Evolutionary conservation across 2,888 invertebrate species (phyloP).

Genomic region (Drosophila testacea): DNA sequence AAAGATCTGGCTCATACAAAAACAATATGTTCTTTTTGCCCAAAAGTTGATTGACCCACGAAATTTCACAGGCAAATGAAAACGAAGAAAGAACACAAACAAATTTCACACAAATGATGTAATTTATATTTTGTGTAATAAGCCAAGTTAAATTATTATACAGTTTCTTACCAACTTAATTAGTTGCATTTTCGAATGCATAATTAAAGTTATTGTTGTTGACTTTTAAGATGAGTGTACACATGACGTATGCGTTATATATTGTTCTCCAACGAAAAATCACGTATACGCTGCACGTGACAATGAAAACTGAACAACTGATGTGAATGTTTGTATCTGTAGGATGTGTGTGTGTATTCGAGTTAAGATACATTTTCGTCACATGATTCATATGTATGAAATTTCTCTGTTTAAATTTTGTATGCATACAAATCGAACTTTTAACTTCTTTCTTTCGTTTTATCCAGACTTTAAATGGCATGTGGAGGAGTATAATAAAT

Average conservation of each 20-base stretch:
- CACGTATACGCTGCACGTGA: slow-evolving; percentile 77
- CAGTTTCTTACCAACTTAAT: not conserved
- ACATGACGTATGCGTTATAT: slow-evolving; percentile 73
- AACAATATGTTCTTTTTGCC: slow-evolving; percentile 60
- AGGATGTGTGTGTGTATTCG: not conserved
- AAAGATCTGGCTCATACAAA: slow-evolving; percentile 67
- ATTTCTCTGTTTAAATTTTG: slow-evolving; percentile 41
- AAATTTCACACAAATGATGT: slow-evolving; percentile 75
- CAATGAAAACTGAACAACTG: slow-evolving; percentile 41
- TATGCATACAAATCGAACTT: slow-evolving; percentile 29
- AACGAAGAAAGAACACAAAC: slow-evolving; percentile 51
- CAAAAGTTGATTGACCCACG: slow-evolving; percentile 76
- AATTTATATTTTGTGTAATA: slow-evolving; percentile 41
- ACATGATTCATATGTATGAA: slow-evolving; percentile 50
- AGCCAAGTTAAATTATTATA: not conserved
- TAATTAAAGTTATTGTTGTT: slow-evolving; percentile 17
- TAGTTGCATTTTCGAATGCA: slow-evolving; percentile 16
- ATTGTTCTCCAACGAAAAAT: slow-evolving; percentile 51
- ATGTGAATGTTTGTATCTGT: not conserved
- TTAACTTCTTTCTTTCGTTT: slow-evolving; percentile 11
- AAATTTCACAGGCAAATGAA: slow-evolving; percentile 52
- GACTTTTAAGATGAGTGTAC: slow-evolving; percentile 39
- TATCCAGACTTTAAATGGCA: slow-evolving; percentile 7
- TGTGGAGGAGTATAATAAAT: slow-evolving; percentile 32
- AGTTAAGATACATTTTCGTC: slow-evolving; percentile 40